Conservation (phyloP, 92 coral and sea anemone genomes). For the Umimayanthus kanabou region DNA sequence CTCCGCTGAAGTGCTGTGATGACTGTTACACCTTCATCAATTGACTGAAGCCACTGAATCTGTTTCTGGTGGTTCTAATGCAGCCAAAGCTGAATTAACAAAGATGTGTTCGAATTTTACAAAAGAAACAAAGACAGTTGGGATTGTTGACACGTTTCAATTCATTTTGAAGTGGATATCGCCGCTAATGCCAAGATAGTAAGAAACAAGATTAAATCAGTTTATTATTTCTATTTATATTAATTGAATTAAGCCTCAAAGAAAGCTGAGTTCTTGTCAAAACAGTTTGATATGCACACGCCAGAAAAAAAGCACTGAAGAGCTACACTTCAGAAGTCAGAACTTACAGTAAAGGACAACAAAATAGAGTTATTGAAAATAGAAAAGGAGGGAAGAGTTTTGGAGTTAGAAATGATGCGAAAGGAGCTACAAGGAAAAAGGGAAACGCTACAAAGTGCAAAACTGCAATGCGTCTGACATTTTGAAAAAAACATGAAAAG, state of each 20-base stretch:
- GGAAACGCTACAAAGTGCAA: no score
- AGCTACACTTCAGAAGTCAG: constrained; percentile 6
- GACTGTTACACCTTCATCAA: constrained; percentile 4
- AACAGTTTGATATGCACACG: constrained; percentile 10
- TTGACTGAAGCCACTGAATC: not conserved
- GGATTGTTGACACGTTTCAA: constrained; percentile 15
- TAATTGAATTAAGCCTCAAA: not conserved
- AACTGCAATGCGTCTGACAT: no score
- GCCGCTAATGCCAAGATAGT: not conserved
- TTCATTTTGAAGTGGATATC: constrained; percentile 11
- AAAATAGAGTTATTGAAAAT: constrained; percentile 14
- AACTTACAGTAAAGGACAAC: constrained; percentile 8
- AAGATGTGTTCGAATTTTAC: constrained; percentile 19
- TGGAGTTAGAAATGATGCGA: constrained; percentile 14
- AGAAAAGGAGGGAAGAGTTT: constrained; percentile 17
- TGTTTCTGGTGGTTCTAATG: constrained; percentile 12
- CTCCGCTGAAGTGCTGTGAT: not conserved
- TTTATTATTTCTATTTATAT: not conserved
- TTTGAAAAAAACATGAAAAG: no score
- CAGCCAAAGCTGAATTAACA: not conserved
- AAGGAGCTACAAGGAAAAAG: constrained; percentile 6
- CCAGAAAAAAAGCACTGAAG: constrained; percentile 21
- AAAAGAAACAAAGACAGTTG: constrained; percentile 14
- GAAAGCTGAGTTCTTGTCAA: constrained; percentile 19
- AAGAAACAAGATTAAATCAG: constrained; percentile 15